A percentile compares a stretch with the other conserved stretches of the same genome.
phyloP scores from a whole-genome alignment of 2,888 invertebrate genomes.

The Melikaiella ostensackeni region DNA sequence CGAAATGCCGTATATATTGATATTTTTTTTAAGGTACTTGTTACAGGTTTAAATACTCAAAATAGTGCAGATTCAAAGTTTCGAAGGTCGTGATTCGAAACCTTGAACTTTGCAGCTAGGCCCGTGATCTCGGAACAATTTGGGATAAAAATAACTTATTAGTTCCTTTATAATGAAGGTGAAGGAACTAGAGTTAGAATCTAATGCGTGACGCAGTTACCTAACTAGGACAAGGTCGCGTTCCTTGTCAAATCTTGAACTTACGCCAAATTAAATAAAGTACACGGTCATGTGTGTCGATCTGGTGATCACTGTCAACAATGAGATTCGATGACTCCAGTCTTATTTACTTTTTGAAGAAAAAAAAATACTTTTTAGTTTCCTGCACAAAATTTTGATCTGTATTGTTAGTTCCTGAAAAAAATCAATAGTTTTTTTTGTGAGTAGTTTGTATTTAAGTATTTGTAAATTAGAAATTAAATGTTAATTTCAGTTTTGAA shows the following conservation, averaged over 20 bases:
- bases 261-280: constrained; percentile 59
- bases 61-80: background rate
- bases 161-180: constrained; percentile 33
- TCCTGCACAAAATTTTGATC: background rate
- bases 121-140: constrained; percentile 18
- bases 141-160: constrained; percentile 20
- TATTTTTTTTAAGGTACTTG: background rate
- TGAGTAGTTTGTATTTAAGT: no score
- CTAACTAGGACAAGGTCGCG: constrained; percentile 17
- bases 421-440: no score
- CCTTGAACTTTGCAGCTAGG: constrained; percentile 14
- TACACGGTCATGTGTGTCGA: constrained; percentile 37
- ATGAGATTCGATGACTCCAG: constrained; percentile 2
- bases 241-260: constrained; percentile 58
- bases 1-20: background rate
- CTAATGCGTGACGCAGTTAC: constrained; percentile 7
- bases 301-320: constrained; percentile 1
- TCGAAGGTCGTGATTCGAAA: background rate
- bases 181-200: constrained; percentile 34
- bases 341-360: background rate
- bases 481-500: no score
- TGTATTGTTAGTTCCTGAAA: no score
- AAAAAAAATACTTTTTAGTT: background rate
- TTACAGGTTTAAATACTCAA: no score
- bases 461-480: no score